Evolutionary conservation across 1,140 invertebrate species (phyloP).

Genomic region (Ruditapes philippinarum): DNA sequence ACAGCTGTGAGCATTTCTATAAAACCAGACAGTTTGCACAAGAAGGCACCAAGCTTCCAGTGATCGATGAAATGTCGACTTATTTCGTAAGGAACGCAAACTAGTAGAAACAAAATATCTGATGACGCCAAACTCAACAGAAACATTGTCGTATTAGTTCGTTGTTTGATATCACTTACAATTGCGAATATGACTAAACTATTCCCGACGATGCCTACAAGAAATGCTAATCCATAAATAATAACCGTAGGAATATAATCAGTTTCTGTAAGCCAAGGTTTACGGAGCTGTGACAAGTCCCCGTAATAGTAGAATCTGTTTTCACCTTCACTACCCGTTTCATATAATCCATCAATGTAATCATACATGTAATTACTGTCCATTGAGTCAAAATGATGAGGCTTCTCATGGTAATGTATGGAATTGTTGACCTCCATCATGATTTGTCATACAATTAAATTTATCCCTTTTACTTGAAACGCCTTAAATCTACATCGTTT

Average conservation of each 20-base stretch:
- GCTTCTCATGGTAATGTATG: not conserved
- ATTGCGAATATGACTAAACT: conserved; percentile 95
- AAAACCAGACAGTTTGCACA: conserved; percentile 85
- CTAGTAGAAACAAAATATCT: conserved; percentile 95
- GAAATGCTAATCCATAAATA: conserved; percentile 91
- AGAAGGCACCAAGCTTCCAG: conserved; percentile 92
- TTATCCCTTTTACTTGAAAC: no score
- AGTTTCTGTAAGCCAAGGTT: conserved; percentile 80
- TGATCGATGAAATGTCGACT: conserved; percentile 95
- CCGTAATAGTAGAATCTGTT: conserved; percentile 73
- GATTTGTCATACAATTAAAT: no score
- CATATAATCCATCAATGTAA: not conserved
- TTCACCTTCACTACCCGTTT: not conserved
- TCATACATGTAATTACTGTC: not conserved
- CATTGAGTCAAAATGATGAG: not conserved
- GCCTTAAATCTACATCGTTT: no score
- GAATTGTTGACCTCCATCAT: not conserved
- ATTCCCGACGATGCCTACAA: conserved; percentile 94
- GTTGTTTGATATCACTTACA: conserved; percentile 93
- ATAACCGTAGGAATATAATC: conserved; percentile 86
- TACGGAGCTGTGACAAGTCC: conserved; percentile 76
- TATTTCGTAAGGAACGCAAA: conserved; percentile 96
- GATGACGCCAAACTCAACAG: conserved; percentile 96
- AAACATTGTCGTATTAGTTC: conserved; percentile 97
- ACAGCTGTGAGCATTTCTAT: conserved; percentile 83